Evolutionary conservation across 92 coral and sea anemone genomes (phyloP).

Genomic region (Umimayanthus kanabou): DNA sequence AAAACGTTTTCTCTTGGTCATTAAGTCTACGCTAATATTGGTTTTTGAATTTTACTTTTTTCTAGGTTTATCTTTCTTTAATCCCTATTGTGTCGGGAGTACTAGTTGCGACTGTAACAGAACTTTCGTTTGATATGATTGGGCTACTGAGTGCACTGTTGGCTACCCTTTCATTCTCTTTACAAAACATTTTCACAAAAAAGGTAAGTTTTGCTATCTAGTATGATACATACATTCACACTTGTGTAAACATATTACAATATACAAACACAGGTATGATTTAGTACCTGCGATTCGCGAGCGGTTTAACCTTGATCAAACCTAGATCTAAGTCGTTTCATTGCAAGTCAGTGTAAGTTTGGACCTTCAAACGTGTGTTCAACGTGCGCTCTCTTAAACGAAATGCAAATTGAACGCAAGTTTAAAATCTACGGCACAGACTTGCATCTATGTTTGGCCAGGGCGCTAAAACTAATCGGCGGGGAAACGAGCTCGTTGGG

Average conservation of each 20-base stretch:
- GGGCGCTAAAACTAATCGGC: too few relatives aligned
- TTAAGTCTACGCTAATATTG: not conserved
- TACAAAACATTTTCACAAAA: slow-evolving; percentile 95
- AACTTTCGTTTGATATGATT: slow-evolving; percentile 83
- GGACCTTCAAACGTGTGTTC: too few relatives aligned
- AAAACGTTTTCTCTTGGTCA: too few relatives aligned
- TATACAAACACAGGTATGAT: not conserved
- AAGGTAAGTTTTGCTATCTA: slow-evolving; percentile 63
- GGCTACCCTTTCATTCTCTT: slow-evolving; percentile 86
- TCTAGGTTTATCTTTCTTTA: slow-evolving; percentile 89
- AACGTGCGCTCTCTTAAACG: too few relatives aligned
- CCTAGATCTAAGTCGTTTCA: too few relatives aligned
- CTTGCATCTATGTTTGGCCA: too few relatives aligned
- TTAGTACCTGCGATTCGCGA: too few relatives aligned
- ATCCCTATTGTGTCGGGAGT: slow-evolving; percentile 95
- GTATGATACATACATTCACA: not conserved
- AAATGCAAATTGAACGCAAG: too few relatives aligned
- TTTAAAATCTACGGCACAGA: too few relatives aligned
- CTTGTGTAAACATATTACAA: not conserved
- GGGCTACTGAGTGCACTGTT: slow-evolving; percentile 89
- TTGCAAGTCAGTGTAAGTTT: too few relatives aligned
- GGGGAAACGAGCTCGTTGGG: too few relatives aligned
- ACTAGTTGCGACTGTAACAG: slow-evolving; percentile 89
- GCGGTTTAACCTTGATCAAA: too few relatives aligned
- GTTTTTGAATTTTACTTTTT: not conserved